phyloP scores from a whole-genome alignment of 2,797 vertebrate genomes.

The Petrocephalus sullivani region DNA sequence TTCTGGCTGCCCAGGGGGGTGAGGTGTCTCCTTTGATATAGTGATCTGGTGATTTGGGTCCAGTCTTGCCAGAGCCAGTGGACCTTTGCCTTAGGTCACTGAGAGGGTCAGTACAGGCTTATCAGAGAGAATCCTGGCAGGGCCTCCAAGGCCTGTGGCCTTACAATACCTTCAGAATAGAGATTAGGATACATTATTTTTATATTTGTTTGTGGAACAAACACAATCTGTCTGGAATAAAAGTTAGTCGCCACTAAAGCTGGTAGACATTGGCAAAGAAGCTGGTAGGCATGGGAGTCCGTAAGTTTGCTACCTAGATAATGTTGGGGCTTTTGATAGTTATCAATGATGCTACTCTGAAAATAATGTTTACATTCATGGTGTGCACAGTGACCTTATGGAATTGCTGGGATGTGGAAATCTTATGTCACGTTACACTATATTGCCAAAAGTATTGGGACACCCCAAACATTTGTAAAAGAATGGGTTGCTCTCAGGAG shows the following conservation, averaged over 20 bases:
- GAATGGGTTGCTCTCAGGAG: too few species aligned
- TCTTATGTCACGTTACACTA: neutral
- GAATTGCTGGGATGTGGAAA: neutral
- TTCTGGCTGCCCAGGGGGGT: too few species aligned
- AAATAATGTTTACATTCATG: neutral
- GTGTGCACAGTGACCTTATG: neutral
- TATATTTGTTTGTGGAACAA: neutral
- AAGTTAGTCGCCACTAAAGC: neutral
- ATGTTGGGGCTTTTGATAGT: neutral
- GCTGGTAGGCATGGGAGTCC: neutral
- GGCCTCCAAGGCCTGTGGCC: too few species aligned
- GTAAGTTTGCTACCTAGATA: neutral
- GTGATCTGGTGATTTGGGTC: too few species aligned
- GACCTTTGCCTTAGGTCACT: too few species aligned
- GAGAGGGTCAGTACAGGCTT: too few species aligned
- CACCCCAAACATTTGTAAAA: too few species aligned
- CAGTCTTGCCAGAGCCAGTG: too few species aligned
- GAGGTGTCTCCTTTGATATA: too few species aligned
- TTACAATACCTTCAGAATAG: neutral
- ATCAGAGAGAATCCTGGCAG: too few species aligned
- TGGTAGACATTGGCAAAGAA: neutral
- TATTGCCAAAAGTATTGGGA: too few species aligned
- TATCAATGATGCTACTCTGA: neutral
- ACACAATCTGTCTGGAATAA: neutral
- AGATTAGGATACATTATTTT: neutral